Evolutionary conservation across 2,113 vertebrate genomes (phyloP).

Genomic region (Nothocercus julius): DNA sequence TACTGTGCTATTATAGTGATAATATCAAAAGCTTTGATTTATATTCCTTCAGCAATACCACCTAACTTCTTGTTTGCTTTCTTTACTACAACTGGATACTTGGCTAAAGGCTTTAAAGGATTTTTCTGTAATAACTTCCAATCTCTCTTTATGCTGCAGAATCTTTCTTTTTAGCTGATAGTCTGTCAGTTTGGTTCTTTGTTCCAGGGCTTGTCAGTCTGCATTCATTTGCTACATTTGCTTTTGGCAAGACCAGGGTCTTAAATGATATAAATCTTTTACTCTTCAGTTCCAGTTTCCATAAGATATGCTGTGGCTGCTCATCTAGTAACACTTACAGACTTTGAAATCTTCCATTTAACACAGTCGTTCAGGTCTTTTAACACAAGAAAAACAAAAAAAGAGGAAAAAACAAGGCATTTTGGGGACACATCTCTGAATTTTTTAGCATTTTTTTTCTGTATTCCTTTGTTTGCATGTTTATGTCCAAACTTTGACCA

Average conservation of each 20-base stretch:
- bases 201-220: slow-evolving; percentile 44
- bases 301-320: slow-evolving; percentile 1
- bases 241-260: slow-evolving; percentile 41
- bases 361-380: not conserved
- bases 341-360: slow-evolving; percentile 14
- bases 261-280: slow-evolving; percentile 41
- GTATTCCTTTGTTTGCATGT: not conserved
- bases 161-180: slow-evolving; percentile 36
- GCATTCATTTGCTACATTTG: slow-evolving; percentile 50
- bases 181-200: slow-evolving; percentile 20
- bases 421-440: not conserved
- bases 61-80: slow-evolving; percentile 26
- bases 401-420: not conserved
- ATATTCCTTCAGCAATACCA: slow-evolving; percentile 19
- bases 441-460: not conserved
- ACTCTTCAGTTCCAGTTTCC: slow-evolving; percentile 7
- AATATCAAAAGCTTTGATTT: slow-evolving; percentile 47
- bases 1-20: not conserved
- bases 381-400: not conserved
- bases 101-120: slow-evolving; percentile 35
- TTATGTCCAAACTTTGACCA: not conserved
- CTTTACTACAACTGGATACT: slow-evolving; percentile 15
- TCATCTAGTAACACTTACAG: not conserved
- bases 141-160: slow-evolving; percentile 11
- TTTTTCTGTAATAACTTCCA: slow-evolving; percentile 47